These are phyloP conservation scores for Gila robusta DNA, from an alignment of 2,797 vertebrate genomes.

Conservation along the genomic window DNA sequence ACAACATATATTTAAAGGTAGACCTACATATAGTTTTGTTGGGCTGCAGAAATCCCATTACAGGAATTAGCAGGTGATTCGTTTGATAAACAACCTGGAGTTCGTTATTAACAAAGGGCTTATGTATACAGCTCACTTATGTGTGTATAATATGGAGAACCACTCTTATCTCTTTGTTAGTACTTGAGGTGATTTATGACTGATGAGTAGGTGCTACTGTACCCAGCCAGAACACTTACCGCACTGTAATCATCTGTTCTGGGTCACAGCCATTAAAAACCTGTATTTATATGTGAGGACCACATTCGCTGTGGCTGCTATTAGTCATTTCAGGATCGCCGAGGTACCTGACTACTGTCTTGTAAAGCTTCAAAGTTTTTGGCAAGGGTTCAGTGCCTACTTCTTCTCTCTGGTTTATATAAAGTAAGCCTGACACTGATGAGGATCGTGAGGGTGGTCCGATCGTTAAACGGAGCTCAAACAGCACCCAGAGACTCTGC, in stretches of 20 bases:
- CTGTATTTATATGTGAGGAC: slow-evolving; percentile 68
- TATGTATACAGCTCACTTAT: slow-evolving; percentile 78
- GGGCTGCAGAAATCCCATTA: slow-evolving; percentile 13
- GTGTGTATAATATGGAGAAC: slow-evolving; percentile 86
- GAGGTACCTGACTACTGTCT: slow-evolving; percentile 56
- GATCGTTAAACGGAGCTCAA: slow-evolving; percentile 54
- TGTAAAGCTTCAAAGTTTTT: slow-evolving; percentile 51
- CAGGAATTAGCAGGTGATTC: slow-evolving; percentile 73
- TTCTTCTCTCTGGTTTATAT: slow-evolving; percentile 59
- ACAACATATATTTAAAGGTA: background rate
- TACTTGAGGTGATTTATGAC: slow-evolving; percentile 78
- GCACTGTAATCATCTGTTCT: slow-evolving; percentile 76
- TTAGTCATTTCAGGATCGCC: slow-evolving; percentile 51
- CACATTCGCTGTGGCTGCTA: slow-evolving; percentile 35
- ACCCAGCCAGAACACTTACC: slow-evolving; percentile 68
- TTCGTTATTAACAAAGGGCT: slow-evolving; percentile 70
- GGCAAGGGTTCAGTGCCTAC: slow-evolving; percentile 60
- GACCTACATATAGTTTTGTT: slow-evolving; percentile 54
- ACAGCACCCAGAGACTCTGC: slow-evolving; percentile 33
- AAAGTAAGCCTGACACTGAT: slow-evolving; percentile 52
- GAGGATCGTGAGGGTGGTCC: slow-evolving; percentile 60
- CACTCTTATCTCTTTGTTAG: slow-evolving; percentile 82
- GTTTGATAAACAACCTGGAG: slow-evolving; percentile 77
- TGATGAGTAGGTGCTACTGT: slow-evolving; percentile 75
- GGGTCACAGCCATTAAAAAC: slow-evolving; percentile 71